phyloP scores from a whole-genome alignment of 2,888 invertebrate species.

The Melipona beecheii region DNA sequence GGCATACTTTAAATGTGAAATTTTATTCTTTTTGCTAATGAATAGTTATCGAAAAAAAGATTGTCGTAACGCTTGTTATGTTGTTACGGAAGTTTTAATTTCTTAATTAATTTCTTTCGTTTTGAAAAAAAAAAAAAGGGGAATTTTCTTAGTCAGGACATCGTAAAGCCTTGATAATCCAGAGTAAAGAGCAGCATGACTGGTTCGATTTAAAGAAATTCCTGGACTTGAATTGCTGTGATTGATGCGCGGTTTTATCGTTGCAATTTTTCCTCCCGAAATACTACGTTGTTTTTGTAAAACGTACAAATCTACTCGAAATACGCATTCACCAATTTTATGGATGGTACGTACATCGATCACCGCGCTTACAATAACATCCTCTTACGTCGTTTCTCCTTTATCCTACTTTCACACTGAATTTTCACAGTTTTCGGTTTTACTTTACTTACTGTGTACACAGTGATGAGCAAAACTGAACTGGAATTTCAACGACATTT shows the following conservation, averaged over 20 bases:
- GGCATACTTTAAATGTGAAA: no score
- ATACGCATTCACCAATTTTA: not conserved
- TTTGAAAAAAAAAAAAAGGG: not conserved
- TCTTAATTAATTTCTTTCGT: no score
- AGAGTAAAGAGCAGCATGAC: not conserved
- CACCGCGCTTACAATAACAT: not conserved
- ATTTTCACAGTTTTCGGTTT: not conserved
- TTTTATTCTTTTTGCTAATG: no score
- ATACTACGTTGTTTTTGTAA: not conserved
- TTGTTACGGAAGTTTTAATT: no score
- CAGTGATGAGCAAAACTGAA: no score
- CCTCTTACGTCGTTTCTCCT: not conserved
- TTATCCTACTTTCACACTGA: not conserved
- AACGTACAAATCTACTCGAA: not conserved
- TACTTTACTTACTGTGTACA: not conserved
- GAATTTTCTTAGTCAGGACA: not conserved
- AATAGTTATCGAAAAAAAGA: no score
- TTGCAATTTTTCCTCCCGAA: not conserved
- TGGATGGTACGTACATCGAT: not conserved
- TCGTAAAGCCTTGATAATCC: not conserved
- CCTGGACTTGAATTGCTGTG: not conserved
- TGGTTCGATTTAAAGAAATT: constrained; percentile 4
- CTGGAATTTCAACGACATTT: no score
- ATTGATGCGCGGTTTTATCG: constrained; percentile 6
- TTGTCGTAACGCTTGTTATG: no score